Conservation (phyloP, 2,797 vertebrate genomes). For the Enteromius treurensis region DNA sequence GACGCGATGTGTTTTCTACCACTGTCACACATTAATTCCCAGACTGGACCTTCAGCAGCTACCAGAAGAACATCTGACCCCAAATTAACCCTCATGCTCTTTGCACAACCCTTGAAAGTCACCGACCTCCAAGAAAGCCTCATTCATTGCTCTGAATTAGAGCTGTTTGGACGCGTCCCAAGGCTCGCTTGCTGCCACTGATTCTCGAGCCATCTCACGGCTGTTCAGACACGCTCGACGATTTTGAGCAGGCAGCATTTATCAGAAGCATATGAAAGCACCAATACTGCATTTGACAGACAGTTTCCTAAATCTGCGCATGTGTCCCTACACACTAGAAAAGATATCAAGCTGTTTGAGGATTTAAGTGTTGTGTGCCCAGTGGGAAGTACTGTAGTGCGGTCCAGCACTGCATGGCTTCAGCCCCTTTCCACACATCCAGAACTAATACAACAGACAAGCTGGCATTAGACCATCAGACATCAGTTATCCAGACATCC, state of each 20-base stretch:
- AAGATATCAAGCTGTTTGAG: conserved; percentile 41
- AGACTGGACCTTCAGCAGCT: conserved; percentile 18
- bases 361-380: conserved; percentile 33
- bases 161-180: conserved; percentile 1
- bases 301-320: conserved; percentile 15
- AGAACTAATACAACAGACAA: conserved; percentile 39
- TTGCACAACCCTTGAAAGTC: conserved; percentile 19
- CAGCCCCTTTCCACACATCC: conserved; percentile 29
- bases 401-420: conserved; percentile 34
- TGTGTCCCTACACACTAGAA: background rate
- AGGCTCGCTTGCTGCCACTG: conserved; percentile 1
- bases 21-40: conserved; percentile 21
- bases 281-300: background rate
- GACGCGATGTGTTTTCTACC: conserved; percentile 30
- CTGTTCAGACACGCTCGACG: background rate
- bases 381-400: background rate
- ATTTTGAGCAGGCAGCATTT: conserved; percentile 9
- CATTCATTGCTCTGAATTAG: conserved; percentile 23
- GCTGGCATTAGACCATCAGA: conserved; percentile 43
- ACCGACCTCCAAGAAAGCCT: background rate
- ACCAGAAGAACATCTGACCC: conserved; percentile 34
- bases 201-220: conserved; percentile 4
- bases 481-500: conserved; percentile 37
- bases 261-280: conserved; percentile 3
- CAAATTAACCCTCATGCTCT: conserved; percentile 31